Conservation (phyloP, 1,140 invertebrate species). For the Atta colombica region DNA sequence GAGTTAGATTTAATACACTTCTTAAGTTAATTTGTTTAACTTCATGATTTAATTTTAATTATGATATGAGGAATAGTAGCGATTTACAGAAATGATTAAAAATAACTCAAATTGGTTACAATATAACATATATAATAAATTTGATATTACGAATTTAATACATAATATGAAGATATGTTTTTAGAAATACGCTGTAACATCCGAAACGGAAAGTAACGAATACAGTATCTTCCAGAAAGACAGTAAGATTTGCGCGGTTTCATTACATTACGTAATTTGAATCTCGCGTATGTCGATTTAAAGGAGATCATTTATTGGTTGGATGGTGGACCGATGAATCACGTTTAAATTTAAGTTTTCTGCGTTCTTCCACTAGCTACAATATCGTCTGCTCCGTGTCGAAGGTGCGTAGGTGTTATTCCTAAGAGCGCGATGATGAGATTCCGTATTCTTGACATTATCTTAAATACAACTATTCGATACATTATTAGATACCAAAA, state of each 20-base stretch:
- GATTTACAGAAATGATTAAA: no score
- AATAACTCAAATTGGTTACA: no score
- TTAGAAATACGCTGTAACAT: not conserved
- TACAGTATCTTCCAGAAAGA: not conserved
- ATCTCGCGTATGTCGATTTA: constrained; percentile 40
- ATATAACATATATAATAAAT: not conserved
- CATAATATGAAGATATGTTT: not conserved
- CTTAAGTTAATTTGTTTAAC: no score
- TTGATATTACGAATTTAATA: no score
- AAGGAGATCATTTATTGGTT: constrained; percentile 63
- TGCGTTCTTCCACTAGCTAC: constrained; percentile 54
- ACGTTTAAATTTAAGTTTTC: constrained; percentile 75
- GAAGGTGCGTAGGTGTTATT: constrained; percentile 50
- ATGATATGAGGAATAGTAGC: no score
- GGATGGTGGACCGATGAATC: constrained; percentile 70
- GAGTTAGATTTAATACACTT: no score
- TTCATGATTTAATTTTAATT: no score
- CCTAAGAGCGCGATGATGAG: constrained; percentile 42
- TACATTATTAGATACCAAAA: not conserved
- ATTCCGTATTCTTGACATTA: not conserved
- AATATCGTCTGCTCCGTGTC: constrained; percentile 44
- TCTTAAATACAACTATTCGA: not conserved
- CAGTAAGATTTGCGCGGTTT: not conserved
- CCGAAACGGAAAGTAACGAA: not conserved
- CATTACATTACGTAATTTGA: constrained; percentile 23